Evolutionary conservation across 2,113 vertebrate genomes (phyloP), one percentile per base, ranked within the genome.

Genomic region (Nothobranchius furzeri): DNA sequence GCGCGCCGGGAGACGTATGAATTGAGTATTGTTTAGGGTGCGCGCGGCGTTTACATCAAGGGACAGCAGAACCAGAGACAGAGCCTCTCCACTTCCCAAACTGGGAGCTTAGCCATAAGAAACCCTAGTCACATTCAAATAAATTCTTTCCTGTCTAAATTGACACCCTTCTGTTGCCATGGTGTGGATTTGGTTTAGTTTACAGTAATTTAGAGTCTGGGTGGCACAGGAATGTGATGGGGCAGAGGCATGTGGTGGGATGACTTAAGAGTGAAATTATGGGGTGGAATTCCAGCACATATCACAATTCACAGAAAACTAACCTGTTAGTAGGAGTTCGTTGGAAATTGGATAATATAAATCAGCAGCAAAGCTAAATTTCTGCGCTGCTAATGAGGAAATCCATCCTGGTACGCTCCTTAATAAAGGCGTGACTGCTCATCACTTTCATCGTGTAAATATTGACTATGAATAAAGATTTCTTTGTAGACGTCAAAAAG

Each of bases 71-170:
- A 90, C 73, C 60, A 75, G 68, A 90, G 81, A 86, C 83, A 79
- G 70, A 79, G 52, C 75, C 60, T 78, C 73, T 84, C 80, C 73
- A 85, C 82, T 85, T 79, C 82, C 85, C 83, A 88, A 81, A 73
- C 60, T 73, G 82, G 82, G 76, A 88, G 73, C 68, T 60, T 55
- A 82, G 78, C 69, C 70, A 70, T 10, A 63, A 87, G 85, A 86
- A 88, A 90, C 81, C 75, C 48, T 68, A 91, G 81, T 88, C 83
- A 87, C 59, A 64, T 82, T 90, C 73, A 90, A 91, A 91, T 91
- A 90, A 89, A 89, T 88, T 78, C 71, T 84, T 91, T 88, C 86
- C 87, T 84, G 70, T 87, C 84, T 80, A 89, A 84, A 87, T 82
- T 84, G 86, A 90, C 88, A 89, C 85, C 83, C 85, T 86, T 87